These are phyloP conservation scores for Podocnemis expansa DNA, from an alignment of 2,113 vertebrate species.

Conservation along the genomic window DNA sequence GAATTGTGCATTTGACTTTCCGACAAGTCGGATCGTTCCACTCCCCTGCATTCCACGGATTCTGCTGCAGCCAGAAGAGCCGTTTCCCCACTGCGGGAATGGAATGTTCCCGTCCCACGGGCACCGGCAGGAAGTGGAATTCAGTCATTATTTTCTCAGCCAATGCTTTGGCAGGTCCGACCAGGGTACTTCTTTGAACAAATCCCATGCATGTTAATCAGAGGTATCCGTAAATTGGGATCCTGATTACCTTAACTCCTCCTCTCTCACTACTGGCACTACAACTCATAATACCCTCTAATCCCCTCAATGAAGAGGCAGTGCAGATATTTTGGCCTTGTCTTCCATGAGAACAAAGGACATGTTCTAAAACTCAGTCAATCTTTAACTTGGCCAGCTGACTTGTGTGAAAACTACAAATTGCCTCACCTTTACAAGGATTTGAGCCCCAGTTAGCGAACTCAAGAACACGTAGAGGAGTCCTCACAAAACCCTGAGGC, in stretches of 20 bases:
- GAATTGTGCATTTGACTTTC: background rate
- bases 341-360: background rate
- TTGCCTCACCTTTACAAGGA: background rate
- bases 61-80: background rate
- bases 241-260: accelerated
- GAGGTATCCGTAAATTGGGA: background rate
- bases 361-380: accelerated
- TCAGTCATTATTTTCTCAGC: background rate
- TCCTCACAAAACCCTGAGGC: background rate
- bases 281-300: background rate
- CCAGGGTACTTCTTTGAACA: background rate
- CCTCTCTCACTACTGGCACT: background rate
- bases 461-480: background rate
- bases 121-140: background rate
- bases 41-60: accelerated
- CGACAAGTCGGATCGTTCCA: background rate
- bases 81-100: background rate
- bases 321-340: background rate
- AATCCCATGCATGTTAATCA: background rate
- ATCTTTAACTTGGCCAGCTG: accelerated
- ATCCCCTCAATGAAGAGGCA: background rate
- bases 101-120: background rate
- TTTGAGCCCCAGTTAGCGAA: background rate
- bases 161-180: background rate
- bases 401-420: background rate